Evolutionary conservation across 2,888 invertebrate genomes (phyloP), one percentile per base, ranked within the genome.

Genomic region (Plebejus melissa): DNA sequence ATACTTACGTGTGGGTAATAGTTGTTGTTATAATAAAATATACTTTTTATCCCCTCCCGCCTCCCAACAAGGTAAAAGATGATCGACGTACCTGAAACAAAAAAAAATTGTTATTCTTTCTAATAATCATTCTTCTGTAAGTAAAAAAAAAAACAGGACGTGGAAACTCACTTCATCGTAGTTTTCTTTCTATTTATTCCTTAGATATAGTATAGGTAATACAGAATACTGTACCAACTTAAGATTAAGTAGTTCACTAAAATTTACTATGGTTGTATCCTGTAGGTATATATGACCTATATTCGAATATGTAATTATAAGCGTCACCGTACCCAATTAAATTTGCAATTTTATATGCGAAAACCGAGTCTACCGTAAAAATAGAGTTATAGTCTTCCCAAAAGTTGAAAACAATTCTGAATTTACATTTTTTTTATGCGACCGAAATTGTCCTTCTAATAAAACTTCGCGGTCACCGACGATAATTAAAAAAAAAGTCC

Each of bases 1-100:
- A 60, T 28, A 22, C n/a, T n/a, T 5, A 58, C 7, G 0, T 41
- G 57, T 0, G 22, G 22, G 22, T 2, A 54, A 6, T 7, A 6
- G 16, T 13, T 0, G 13, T 13, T 13, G 50, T 32, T 65, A 11
- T 65, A 4, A 4, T 50, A n/a, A 32, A 32, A 4, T 32, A 28
- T 60, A 11, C 28, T 60, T 60, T 58, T 7, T 58, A 3, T 28
- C 1, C 28, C 32, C 32, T 2, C 28, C 32, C 32, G 1, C 3
- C 28, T 28, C 11, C 4, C 6, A 60, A 60, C 60, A 9, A 60
- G 28, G 65, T 2, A 7, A 22, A 7, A 11, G 22, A 60, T 57
- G 22, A 28, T 9, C 7, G 22, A 22, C 60, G 41, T 74, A 74
- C 74, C 74, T 74, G 74, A 11, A 74, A 74, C 60, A 74, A 74